A percentile compares a stretch with the other conserved stretches of the same genome.
Conservation (phyloP, 2,113 vertebrate species). For the Neogale vison region DNA sequence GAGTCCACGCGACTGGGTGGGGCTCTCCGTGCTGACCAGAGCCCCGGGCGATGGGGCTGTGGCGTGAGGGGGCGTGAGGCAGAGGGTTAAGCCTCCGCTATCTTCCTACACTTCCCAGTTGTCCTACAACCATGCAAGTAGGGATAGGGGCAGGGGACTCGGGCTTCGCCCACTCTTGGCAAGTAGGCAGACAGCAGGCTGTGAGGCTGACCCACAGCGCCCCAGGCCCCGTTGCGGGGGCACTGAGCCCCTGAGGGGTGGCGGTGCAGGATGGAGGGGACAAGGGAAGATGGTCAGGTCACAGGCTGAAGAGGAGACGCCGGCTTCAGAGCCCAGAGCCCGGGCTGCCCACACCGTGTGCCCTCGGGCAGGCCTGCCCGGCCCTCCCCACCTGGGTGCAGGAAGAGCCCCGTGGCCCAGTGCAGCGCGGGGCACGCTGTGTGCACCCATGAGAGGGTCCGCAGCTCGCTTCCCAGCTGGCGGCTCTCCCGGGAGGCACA, state of each 20-base stretch:
- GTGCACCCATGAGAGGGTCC: neutral
- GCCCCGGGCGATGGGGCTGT: accelerated
- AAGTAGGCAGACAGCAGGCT: neutral
- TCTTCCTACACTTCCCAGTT: no score
- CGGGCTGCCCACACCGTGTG: accelerated
- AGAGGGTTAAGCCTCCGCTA: accelerated
- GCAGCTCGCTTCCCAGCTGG: accelerated
- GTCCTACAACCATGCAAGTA: accelerated
- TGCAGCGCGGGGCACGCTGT: accelerated
- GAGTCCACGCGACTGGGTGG: accelerated
- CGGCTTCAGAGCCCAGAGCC: neutral
- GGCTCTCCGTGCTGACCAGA: neutral
- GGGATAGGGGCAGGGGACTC: no score
- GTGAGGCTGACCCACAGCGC: neutral
- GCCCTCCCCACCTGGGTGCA: neutral
- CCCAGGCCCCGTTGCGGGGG: neutral
- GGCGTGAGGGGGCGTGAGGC: accelerated
- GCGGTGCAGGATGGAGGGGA: neutral
- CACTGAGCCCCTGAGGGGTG: neutral
- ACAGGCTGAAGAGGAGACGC: neutral
- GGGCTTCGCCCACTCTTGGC: neutral
- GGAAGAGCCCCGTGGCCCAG: neutral
- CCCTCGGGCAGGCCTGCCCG: neutral
- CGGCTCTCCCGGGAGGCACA: neutral
- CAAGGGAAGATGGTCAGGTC: neutral